Conservation (phyloP, 1,140 invertebrate species). For the Gonatopus flavifemur region DNA sequence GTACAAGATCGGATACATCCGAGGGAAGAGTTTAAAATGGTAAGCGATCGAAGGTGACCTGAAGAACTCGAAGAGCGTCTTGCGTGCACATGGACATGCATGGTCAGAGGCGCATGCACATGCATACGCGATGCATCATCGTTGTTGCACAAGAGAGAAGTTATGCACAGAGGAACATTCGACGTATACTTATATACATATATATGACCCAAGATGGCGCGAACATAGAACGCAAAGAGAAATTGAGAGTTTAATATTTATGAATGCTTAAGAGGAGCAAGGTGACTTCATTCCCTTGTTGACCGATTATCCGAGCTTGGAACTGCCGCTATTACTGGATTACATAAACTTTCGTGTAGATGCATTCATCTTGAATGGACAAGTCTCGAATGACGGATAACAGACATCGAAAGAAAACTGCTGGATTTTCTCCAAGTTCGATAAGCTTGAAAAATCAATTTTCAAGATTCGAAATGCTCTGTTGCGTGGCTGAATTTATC, state of each 20-base stretch:
- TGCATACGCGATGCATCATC: conserved; percentile 26
- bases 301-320: conserved; percentile 12
- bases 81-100: conserved; percentile 19
- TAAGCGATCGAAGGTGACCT: conserved; percentile 23
- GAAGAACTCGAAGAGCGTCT: too few relatives aligned
- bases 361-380: conserved; percentile 20
- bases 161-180: too few relatives aligned
- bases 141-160: conserved; percentile 37
- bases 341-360: conserved; percentile 7
- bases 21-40: conserved; percentile 19
- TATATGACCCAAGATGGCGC: conserved; percentile 21
- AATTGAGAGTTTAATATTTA: conserved; percentile 43
- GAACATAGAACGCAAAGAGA: conserved; percentile 25
- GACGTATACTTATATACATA: too few relatives aligned
- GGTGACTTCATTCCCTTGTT: conserved; percentile 8
- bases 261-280: conserved; percentile 33
- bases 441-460: too few relatives aligned
- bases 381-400: conserved; percentile 1
- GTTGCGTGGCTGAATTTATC: too few relatives aligned
- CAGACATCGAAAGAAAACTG: too few relatives aligned
- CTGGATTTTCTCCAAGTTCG: too few relatives aligned
- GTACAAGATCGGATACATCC: too few relatives aligned
- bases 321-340: background rate
- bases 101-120: conserved; percentile 14
- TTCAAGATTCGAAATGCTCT: too few relatives aligned